Base-by-base conservation (phyloP, 1,140 invertebrate genomes). In the Nasonia longicornis region DNA sequence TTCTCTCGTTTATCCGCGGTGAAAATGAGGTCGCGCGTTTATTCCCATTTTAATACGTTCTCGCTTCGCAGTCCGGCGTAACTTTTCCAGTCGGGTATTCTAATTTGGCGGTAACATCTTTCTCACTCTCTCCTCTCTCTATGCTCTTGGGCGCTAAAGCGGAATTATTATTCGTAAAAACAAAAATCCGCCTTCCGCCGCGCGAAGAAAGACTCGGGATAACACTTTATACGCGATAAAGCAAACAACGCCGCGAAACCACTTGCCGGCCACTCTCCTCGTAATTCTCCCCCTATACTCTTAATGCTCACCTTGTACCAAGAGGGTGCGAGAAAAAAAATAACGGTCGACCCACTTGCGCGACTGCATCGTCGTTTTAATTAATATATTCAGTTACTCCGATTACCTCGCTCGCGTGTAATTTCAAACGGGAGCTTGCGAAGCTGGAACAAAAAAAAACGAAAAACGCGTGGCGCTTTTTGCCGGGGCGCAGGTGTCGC, bases 361-460 rank as follows among this genome's bases (percentile, higher is more conserved):
- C 4, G 1, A 20, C 38, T 10, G 38, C 38, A 35, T 35, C 35
- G 29, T 67, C 1, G 26, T 35, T 45, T 78, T 52, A 71, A 78
- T 78, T 58, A 38, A 71, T 58, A 71, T 58, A 78, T 71, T 58
- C 69, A 63, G 29, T 52, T 70, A 71, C 2, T 16, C 12, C 12
- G 38, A 38, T 77, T 77, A 45, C n/a, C 66, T 10, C 11, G 35
- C 38, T 35, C n/a, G 64, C 58, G 38, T 38, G 64, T 48, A 77
- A 77, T 77, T 77, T 26, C 12, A 67, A 77, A 38, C 20, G 74
- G 14, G 16, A 58, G 8, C 52, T 7, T 2, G 4, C 3, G 42
- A 6, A 80, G 6, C n/a, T 22, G 22, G 29, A 48, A 74, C 71
- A 74, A 73, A 31, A 69, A 79, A 8, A 77, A 70, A n/a, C n/a